These are phyloP conservation scores for Podabrus alpinus DNA, from an alignment of 2,888 invertebrate genomes.

Conservation along the genomic window DNA sequence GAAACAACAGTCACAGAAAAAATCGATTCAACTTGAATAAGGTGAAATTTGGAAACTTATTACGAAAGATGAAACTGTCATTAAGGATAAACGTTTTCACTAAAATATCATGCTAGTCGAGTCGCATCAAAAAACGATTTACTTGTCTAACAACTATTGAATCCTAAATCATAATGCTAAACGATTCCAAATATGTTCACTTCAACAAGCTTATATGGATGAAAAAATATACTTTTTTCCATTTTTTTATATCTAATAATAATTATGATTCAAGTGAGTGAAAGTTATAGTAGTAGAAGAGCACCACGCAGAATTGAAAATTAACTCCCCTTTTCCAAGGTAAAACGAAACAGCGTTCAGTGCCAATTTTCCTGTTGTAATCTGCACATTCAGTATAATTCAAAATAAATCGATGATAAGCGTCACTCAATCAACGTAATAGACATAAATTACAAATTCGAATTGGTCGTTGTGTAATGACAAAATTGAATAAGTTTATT, in stretches of 20 bases:
- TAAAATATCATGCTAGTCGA: background rate
- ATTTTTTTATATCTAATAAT: background rate
- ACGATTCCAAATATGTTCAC: background rate
- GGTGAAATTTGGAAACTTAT: constrained; percentile 34
- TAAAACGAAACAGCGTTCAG: background rate
- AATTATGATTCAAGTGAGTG: background rate
- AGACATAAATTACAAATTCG: background rate
- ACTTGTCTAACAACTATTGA: background rate
- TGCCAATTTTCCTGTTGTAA: background rate
- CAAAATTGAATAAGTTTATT: background rate
- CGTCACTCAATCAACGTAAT: background rate
- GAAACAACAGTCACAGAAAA: background rate
- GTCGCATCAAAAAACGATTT: background rate
- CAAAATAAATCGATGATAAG: background rate
- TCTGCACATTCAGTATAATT: background rate
- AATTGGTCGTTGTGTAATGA: background rate
- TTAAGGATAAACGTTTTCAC: constrained; percentile 13
- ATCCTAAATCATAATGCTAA: background rate
- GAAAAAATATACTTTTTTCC: background rate
- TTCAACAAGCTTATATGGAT: background rate
- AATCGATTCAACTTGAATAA: constrained; percentile 24
- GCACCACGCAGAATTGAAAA: background rate
- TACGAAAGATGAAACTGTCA: constrained; percentile 23
- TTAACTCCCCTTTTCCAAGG: too few species aligned
- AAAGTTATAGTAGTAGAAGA: background rate